Percentiles rank a stretch among this genome's conserved stretches.
phyloP scores from a whole-genome alignment of 2,113 vertebrate genomes.

The Poicephalus meyeri region DNA sequence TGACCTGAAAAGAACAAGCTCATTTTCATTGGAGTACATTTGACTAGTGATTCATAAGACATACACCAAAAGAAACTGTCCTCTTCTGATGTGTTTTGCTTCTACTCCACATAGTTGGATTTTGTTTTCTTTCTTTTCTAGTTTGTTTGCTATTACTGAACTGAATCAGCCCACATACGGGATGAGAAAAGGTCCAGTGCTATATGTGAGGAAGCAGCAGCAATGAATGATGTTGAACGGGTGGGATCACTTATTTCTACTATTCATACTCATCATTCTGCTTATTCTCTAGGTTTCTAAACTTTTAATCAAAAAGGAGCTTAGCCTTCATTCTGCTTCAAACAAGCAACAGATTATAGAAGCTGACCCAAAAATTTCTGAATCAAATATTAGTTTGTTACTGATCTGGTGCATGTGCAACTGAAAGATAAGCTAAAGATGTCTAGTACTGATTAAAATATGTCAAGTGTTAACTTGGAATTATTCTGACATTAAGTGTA shows the following conservation, averaged over 20 bases:
- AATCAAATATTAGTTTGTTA: not conserved
- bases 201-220: not conserved
- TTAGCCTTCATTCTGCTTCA: not conserved
- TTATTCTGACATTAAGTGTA: not conserved
- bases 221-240: not conserved
- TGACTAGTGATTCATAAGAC: not conserved
- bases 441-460: not conserved
- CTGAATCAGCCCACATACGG: not conserved
- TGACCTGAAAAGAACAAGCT: not conserved
- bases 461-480: not conserved
- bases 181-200: not conserved
- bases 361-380: not conserved
- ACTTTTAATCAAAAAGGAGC: not conserved
- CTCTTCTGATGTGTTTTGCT: not conserved
- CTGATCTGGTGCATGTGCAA: not conserved
- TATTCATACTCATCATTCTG: not conserved
- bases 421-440: not conserved
- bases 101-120: not conserved
- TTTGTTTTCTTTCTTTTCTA: not conserved
- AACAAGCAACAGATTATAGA: not conserved
- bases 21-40: not conserved
- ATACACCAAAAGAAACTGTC: not conserved
- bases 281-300: not conserved
- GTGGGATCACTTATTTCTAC: not conserved
- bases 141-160: not conserved